These are phyloP conservation scores for Pagrus major DNA, from an alignment of 2,113 vertebrate species.

Conservation along the genomic window DNA sequence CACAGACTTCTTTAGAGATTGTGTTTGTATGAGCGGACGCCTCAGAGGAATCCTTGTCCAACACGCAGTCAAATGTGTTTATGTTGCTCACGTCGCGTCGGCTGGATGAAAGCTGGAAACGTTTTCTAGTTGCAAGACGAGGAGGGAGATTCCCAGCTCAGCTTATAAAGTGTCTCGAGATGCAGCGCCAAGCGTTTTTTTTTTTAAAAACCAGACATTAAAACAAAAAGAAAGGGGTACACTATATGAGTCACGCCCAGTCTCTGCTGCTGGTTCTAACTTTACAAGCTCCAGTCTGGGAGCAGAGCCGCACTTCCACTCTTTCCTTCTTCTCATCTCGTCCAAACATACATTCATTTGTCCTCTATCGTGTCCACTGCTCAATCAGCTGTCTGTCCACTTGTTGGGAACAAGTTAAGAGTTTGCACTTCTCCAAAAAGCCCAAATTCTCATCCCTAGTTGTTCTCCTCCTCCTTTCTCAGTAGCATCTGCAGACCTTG, in stretches of 20 bases:
- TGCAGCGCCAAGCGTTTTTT: conserved; percentile 48
- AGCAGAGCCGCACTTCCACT: conserved; percentile 35
- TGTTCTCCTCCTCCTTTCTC: conserved; percentile 43
- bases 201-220: conserved; percentile 62
- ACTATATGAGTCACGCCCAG: conserved; percentile 53
- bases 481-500: conserved; percentile 68
- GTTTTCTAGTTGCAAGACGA: conserved; percentile 37
- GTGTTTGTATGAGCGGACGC: conserved; percentile 36
- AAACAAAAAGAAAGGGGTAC: conserved; percentile 58
- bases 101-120: conserved; percentile 44
- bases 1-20: conserved; percentile 18
- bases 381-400: conserved; percentile 29
- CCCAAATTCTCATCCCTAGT: conserved; percentile 15
- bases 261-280: conserved; percentile 56
- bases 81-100: conserved; percentile 1
- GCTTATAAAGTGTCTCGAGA: conserved; percentile 64
- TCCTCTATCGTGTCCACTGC: conserved; percentile 37
- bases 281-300: conserved; percentile 52
- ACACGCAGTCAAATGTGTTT: conserved; percentile 4
- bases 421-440: conserved; percentile 40
- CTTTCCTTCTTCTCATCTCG: not conserved
- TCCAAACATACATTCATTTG: conserved; percentile 64
- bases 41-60: conserved; percentile 62
- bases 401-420: conserved; percentile 20
- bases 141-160: conserved; percentile 37